Base-by-base conservation (phyloP, 2,888 invertebrate genomes). In the Steromphala cineraria region DNA sequence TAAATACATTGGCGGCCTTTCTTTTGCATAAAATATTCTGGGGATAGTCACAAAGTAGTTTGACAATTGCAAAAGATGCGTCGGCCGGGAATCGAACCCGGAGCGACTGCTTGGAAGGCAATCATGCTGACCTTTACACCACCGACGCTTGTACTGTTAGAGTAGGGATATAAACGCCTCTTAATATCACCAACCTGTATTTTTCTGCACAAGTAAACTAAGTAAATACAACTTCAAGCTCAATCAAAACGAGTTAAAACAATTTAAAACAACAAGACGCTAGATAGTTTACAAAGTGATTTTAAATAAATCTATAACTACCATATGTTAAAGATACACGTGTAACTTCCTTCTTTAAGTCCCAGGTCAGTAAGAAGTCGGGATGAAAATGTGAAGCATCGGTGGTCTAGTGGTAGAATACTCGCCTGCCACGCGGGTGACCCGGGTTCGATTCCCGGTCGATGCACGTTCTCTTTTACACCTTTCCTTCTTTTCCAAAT, bases 21-120 rank as follows among this genome's bases (percentile, higher is more conserved):
- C 2, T 36, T n/a, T 36, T 36, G 7, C 36, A 36, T 2, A 4
- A 7, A 4, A 36, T 2, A 2, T 36, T 36, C 36, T 4, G 36
- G 36, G 36, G 7, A 36, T 36, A 7, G 36, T 10, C 56, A n/a
- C 4, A 2, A 19, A 36, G 2, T 36, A 36, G 7, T 2, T 7
- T 36, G 2, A 36, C 2, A 36, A 36, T 36, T 36, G 10, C 10
- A 62, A 62, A 62, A 62, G 62, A 62, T 62, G 62, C 62, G 62
- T 62, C 62, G 62, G 62, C 62, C 62, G 62, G 62, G 62, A 62
- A 62, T 62, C 62, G 62, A 62, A 62, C 62, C 62, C 62, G 62
- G 62, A 62, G 24, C 62, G 62, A 62, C 62, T 62, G 62, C 62
- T 62, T 62, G 62, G 62, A 62, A 28, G 62, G 62, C 62, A 62